Evolutionary conservation across 2,888 invertebrate species (phyloP).

Genomic region (Psylliodes chrysocephalus): DNA sequence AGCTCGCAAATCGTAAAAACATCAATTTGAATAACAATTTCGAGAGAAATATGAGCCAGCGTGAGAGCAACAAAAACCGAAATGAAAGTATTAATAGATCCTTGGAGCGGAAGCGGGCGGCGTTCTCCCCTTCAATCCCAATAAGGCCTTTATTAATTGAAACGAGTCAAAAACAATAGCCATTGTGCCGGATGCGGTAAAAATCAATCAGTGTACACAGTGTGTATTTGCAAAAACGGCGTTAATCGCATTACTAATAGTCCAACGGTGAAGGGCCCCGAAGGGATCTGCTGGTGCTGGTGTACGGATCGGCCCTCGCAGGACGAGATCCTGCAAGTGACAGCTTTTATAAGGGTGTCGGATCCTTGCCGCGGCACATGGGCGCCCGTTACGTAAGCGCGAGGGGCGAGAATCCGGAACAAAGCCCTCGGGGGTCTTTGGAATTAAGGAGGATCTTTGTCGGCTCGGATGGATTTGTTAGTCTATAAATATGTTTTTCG

Average conservation of each 20-base stretch:
- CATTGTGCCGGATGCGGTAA: slow-evolving; percentile 53
- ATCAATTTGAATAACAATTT: too few relatives aligned
- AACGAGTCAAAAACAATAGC: slow-evolving; percentile 53
- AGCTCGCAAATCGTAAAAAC: too few relatives aligned
- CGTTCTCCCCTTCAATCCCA: slow-evolving; percentile 24
- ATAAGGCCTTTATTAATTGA: slow-evolving; percentile 44
- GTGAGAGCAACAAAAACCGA: not conserved
- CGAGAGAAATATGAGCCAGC: not conserved
- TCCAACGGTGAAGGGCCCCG: slow-evolving; percentile 50
- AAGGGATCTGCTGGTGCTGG: slow-evolving; percentile 45
- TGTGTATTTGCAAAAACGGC: slow-evolving; percentile 59
- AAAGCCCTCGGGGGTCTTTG: slow-evolving; percentile 35
- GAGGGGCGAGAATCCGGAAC: slow-evolving; percentile 53
- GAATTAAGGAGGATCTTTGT: slow-evolving; percentile 1
- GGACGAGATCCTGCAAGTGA: slow-evolving; percentile 60
- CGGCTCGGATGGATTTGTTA: not conserved
- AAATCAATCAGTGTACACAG: slow-evolving; percentile 60
- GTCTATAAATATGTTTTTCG: too few relatives aligned
- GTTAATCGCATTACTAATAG: slow-evolving; percentile 63
- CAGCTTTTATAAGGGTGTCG: slow-evolving; percentile 64
- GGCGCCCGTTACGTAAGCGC: slow-evolving; percentile 52
- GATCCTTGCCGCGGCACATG: slow-evolving; percentile 58
- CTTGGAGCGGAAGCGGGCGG: slow-evolving; percentile 32
- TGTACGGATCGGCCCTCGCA: slow-evolving; percentile 41
- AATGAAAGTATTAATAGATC: slow-evolving; percentile 14